These are phyloP conservation scores for Eupithecia dodoneata DNA, from an alignment of 2,888 invertebrate genomes.

Conservation along the genomic window DNA sequence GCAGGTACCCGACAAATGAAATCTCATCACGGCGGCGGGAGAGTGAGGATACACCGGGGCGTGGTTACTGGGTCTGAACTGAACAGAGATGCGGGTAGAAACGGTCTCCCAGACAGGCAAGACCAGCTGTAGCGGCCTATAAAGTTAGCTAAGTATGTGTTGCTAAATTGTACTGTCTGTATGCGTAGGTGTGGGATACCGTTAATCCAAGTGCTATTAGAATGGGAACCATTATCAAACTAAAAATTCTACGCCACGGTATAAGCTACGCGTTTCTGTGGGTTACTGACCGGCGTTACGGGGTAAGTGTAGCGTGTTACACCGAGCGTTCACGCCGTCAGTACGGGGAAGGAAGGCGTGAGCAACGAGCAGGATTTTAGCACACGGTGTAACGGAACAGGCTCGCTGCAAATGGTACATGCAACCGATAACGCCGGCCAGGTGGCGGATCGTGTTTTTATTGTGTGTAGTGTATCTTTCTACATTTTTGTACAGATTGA, in stretches of 20 bases:
- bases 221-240: neutral
- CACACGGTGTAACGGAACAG: no score
- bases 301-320: no score
- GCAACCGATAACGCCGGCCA: no score
- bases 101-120: neutral
- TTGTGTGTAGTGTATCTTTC: no score
- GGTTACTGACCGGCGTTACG: no score
- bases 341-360: no score
- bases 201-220: neutral
- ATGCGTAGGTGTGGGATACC: neutral
- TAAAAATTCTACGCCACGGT: neutral
- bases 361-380: no score
- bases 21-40: slow-evolving; percentile 9
- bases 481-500: no score
- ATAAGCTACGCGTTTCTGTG: no score
- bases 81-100: neutral
- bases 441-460: no score
- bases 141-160: neutral
- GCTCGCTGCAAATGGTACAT: no score
- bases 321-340: no score
- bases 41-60: neutral
- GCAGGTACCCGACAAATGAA: slow-evolving; percentile 23
- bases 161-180: neutral
- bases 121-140: neutral
- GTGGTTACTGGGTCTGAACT: neutral